phyloP scores from a whole-genome alignment of 2,113 vertebrate genomes.

The Tragelaphus buxtoni region DNA sequence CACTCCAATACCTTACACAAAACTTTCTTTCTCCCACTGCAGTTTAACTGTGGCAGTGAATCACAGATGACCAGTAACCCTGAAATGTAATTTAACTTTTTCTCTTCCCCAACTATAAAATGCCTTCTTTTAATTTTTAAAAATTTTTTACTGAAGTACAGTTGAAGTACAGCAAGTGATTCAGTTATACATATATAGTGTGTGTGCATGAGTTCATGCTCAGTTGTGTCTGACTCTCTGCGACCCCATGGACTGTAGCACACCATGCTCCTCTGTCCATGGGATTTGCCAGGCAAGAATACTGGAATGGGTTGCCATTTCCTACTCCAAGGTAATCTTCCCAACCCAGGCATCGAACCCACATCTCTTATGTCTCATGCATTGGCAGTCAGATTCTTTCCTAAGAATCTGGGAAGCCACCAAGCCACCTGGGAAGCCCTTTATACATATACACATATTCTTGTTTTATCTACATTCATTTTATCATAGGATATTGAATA shows the following conservation, averaged over 20 bases:
- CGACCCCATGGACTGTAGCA: not conserved
- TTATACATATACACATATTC: not conserved
- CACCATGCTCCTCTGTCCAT: not conserved
- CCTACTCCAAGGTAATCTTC: not conserved
- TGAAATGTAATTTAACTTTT: not conserved
- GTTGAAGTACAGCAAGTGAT: not conserved
- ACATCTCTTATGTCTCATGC: not conserved
- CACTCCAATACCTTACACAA: not conserved
- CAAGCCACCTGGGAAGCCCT: not conserved
- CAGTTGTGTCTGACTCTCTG: not conserved
- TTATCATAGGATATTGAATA: not conserved
- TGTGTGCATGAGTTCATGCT: not conserved
- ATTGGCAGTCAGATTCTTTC: not conserved
- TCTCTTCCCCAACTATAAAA: not conserved
- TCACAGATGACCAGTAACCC: not conserved
- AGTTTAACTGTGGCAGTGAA: not conserved
- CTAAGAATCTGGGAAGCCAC: not conserved
- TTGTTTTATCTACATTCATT: not conserved
- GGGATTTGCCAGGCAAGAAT: not conserved
- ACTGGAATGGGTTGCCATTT: not conserved
- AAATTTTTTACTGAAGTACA: not conserved
- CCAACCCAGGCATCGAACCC: not conserved
- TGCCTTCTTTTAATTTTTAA: not conserved
- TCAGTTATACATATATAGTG: rapidly evolving
- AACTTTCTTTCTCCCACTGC: not conserved